A percentile compares a stretch with the other conserved stretches of the same genome.
phyloP scores from a whole-genome alignment of 2,797 vertebrate species.

The Cygnus olor region DNA sequence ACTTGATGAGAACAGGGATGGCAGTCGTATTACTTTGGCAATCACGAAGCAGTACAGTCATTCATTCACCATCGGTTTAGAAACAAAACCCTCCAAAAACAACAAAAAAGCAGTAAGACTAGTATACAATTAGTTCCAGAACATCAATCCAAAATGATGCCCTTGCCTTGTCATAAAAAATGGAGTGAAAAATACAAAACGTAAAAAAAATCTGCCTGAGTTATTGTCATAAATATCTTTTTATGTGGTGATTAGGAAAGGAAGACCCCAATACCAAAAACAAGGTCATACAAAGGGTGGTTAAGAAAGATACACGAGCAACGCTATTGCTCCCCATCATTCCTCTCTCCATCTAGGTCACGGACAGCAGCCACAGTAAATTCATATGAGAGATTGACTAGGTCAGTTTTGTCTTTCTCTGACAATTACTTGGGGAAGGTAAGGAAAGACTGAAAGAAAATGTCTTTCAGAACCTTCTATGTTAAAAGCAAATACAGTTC shows the following conservation, averaged over 20 bases:
- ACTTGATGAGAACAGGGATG: slow-evolving; percentile 24
- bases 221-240: background rate
- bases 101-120: background rate
- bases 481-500: slow-evolving; percentile 10
- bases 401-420: background rate
- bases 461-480: background rate
- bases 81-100: background rate
- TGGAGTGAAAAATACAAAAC: background rate
- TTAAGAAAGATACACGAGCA: background rate
- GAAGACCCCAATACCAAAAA: background rate
- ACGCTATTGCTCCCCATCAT: background rate
- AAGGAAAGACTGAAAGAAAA: background rate
- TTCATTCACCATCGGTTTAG: background rate
- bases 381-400: background rate
- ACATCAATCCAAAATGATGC: slow-evolving; percentile 18
- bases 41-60: background rate
- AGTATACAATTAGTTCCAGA: background rate
- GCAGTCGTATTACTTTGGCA: slow-evolving; percentile 23
- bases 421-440: background rate
- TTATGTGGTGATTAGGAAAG: background rate
- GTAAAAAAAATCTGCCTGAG: background rate
- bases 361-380: background rate
- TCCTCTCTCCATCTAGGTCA: background rate
- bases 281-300: background rate
- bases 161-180: background rate